phyloP scores from a whole-genome alignment of 92 coral and sea anemone species.

The Porites cylindrica region DNA sequence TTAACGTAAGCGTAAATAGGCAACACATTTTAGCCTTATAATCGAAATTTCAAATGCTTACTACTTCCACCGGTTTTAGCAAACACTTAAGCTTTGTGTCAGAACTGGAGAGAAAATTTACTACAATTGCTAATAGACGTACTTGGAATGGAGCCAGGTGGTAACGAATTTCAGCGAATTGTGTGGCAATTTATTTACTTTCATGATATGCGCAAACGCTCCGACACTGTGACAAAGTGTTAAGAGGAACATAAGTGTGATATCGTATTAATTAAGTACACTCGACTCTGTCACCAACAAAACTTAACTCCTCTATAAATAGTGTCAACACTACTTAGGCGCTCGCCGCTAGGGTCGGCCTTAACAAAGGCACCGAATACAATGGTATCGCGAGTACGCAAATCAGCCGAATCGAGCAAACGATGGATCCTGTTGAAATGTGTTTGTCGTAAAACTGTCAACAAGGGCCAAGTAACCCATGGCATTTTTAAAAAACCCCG shows the following conservation, averaged over 20 bases:
- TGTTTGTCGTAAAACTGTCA: conserved; percentile 44
- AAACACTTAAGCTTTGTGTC: not conserved
- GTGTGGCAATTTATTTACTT: not conserved
- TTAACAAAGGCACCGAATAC: conserved; percentile 41
- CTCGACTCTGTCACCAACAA: conserved; percentile 35
- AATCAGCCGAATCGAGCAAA: conserved; percentile 19
- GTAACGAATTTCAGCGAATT: not conserved
- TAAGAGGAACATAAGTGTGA: conserved; percentile 19
- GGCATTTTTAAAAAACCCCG: conserved; percentile 7
- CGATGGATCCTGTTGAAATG: conserved; percentile 31
- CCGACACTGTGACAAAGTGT: conserved; percentile 4
- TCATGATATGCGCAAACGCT: not conserved
- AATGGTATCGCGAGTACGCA: conserved; percentile 32
- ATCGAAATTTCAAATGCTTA: not conserved
- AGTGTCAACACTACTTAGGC: conserved; percentile 45
- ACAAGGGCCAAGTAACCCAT: conserved; percentile 17
- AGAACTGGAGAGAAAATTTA: conserved; percentile 18
- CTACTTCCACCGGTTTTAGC: conserved; percentile 1
- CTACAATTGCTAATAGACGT: conserved; percentile 30
- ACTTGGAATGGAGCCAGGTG: conserved; percentile 23
- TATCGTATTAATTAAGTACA: conserved; percentile 38
- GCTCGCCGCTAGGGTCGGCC: conserved; percentile 53
- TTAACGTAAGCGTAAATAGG: conserved; percentile 1
- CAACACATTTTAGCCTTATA: not conserved
- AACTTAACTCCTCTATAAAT: conserved; percentile 43